Conservation (phyloP, 2,888 invertebrate genomes). For the Cosmia pyralina region DNA sequence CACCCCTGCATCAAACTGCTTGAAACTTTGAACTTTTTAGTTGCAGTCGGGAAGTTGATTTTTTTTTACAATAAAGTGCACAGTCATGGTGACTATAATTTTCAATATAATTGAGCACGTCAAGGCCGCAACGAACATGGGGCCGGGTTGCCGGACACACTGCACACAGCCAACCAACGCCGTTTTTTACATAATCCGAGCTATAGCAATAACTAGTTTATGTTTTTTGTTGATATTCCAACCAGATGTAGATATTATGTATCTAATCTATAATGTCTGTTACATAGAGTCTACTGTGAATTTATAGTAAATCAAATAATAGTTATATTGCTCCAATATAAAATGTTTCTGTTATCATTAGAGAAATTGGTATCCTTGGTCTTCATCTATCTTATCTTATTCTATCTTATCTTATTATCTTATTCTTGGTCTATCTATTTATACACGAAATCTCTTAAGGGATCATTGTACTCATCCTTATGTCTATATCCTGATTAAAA, state of each 20-base stretch:
- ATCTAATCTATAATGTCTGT: not conserved
- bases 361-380: not conserved
- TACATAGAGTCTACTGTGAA: not conserved
- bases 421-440: too few species aligned
- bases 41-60: not conserved
- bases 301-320: not conserved
- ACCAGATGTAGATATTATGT: not conserved
- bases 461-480: too few species aligned
- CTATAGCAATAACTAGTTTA: slow-evolving; percentile 34
- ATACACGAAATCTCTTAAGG: too few species aligned
- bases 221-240: slow-evolving; percentile 27
- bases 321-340: not conserved
- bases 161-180: not conserved
- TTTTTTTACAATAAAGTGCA: not conserved
- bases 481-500: too few species aligned
- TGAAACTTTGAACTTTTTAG: not conserved
- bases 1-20: too few species aligned
- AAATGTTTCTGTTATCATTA: not conserved
- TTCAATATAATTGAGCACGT: slow-evolving; percentile 22
- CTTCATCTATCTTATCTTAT: too few species aligned
- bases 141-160: slow-evolving; percentile 22
- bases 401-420: too few species aligned
- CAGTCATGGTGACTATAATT: slow-evolving; percentile 23
- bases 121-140: slow-evolving; percentile 34
- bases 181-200: slow-evolving; percentile 35